Conservation (phyloP, 2,888 invertebrate species). For the Apotomis turbidana region DNA sequence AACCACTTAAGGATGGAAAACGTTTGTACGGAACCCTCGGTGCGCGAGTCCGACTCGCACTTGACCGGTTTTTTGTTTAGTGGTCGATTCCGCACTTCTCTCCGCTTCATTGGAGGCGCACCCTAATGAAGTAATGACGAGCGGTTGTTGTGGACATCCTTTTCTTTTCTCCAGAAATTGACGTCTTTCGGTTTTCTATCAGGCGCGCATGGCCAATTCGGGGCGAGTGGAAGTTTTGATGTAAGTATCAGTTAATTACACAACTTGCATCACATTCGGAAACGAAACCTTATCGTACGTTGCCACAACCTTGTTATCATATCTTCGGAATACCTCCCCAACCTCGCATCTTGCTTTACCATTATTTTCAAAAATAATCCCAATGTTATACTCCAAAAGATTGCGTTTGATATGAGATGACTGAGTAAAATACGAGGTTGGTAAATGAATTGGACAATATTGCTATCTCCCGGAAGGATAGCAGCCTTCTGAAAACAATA, state of each 20-base stretch:
- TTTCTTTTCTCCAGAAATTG: too few species aligned
- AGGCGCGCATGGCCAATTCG: too few species aligned
- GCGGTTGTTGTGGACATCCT: too few species aligned
- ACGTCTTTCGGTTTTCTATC: too few species aligned
- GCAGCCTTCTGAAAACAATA: background rate
- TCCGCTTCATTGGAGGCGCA: too few species aligned
- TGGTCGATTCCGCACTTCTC: too few species aligned
- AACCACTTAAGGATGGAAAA: too few species aligned
- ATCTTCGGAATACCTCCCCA: background rate
- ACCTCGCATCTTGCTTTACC: constrained; percentile 1
- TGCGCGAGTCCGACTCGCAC: too few species aligned
- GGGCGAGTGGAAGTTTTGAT: background rate
- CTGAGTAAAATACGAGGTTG: background rate
- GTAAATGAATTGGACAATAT: background rate
- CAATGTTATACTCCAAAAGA: background rate
- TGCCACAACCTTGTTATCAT: constrained; percentile 14
- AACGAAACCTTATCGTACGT: constrained; percentile 18
- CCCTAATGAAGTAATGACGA: too few species aligned
- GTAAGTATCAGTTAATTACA: constrained; percentile 10
- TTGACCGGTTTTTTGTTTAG: too few species aligned
- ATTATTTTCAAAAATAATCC: background rate
- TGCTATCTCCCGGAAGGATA: constrained; percentile 6
- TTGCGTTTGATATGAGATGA: background rate
- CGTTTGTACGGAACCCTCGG: too few species aligned
- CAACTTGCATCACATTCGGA: constrained; percentile 28